Evolutionary conservation across 2,797 vertebrate genomes (phyloP).

Genomic region (Sciaenops ocellatus): DNA sequence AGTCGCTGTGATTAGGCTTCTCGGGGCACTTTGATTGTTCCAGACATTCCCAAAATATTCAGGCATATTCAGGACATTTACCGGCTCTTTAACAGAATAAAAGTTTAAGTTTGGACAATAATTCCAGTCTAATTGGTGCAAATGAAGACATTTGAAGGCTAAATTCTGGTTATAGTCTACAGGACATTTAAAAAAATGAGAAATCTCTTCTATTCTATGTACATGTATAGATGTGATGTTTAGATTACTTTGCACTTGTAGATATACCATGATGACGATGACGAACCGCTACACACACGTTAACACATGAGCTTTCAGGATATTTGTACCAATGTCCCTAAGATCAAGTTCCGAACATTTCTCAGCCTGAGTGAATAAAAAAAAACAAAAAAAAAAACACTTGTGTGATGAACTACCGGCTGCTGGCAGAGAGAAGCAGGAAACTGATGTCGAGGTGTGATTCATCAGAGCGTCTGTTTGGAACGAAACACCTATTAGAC

Average conservation of each 20-base stretch:
- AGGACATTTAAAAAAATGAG: no score
- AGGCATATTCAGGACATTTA: not conserved
- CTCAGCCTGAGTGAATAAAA: not conserved
- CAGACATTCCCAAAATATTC: not conserved
- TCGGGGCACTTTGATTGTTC: not conserved
- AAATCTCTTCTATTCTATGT: no score
- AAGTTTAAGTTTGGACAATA: no score
- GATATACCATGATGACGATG: not conserved
- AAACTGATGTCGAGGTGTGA: conserved; percentile 3
- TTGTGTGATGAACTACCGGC: not conserved
- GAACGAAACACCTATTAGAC: conserved; percentile 14
- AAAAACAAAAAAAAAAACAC: not conserved
- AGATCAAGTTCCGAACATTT: not conserved
- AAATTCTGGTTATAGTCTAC: no score
- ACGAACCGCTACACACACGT: not conserved
- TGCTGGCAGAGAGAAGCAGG: not conserved
- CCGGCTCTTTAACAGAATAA: not conserved
- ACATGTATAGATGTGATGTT: not conserved
- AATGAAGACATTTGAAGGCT: not conserved
- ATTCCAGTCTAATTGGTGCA: no score
- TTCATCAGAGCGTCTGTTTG: conserved; percentile 1
- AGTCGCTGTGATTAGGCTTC: not conserved
- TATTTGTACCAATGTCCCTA: not conserved
- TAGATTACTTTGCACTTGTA: not conserved
- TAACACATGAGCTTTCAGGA: not conserved